Evolutionary conservation across 1,140 invertebrate genomes (phyloP), one percentile per base, ranked within the genome.

Genomic region (Olivierus martensii): DNA sequence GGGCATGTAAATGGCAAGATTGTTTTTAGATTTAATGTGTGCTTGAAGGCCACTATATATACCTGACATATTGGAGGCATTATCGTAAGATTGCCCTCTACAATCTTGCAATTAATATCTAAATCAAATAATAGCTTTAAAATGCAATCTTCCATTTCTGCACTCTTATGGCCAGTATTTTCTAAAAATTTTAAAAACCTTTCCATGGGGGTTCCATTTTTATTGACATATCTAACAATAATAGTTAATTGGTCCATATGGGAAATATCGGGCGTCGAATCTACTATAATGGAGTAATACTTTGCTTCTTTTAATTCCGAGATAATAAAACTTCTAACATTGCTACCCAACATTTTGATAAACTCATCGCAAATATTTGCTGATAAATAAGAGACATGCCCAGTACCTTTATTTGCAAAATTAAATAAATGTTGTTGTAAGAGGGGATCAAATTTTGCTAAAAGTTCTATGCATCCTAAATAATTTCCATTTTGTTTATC

Each of bases 101-200:
- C 52, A 53, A 14, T 53, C 17, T 14, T 15, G 14, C 18, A 53
- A 53, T 42, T 18, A 38, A 48, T 43, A 46, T 48, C 6, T 43
- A 34, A 36, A 3, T n/a, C 35, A 34, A 6, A 21, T 17, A 53
- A 41, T 11, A 14, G 11, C 14, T 3, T 35, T 9, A 19, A 9
- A 28, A 50, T 47, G 7, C 14, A 34, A 49, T 36, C 49, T 50
- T 28, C n/a, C 17, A 22, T 15, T 28, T 55, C 35, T 11, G 53
- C 17, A 11, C 15, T 12, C 44, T 44, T 51, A 44, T 46, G 51
- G 11, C 51, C 10, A 37, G 3, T 11, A 14, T 37, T 52, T 35
- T 19, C 14, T 7, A 38, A n/a, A 18, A 34, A 52, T 17, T n/a
- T 39, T 11, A 46, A 22, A 46, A 46, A 46, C 17, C 44, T 14